A percentile compares a stretch with the other conserved stretches of the same genome.
These are phyloP conservation scores for Orthosia gracilis DNA, from an alignment of 2,888 invertebrate genomes.

Conservation along the genomic window DNA sequence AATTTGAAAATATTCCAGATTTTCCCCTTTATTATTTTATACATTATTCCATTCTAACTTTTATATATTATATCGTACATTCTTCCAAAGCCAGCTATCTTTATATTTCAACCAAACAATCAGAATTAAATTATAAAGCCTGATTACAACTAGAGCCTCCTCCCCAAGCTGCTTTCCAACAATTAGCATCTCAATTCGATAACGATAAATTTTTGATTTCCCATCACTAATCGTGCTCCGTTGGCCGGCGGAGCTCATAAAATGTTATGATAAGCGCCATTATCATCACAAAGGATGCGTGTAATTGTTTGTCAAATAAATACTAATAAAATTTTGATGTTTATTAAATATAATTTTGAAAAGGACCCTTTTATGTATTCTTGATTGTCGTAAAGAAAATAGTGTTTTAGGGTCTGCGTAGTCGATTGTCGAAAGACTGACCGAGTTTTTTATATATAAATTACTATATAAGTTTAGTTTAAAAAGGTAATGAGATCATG, in stretches of 20 bases:
- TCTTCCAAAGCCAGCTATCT: background rate
- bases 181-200: slow-evolving; percentile 14
- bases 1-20: background rate
- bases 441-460: slow-evolving; percentile 55
- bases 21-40: background rate
- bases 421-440: slow-evolving; percentile 47
- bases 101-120: background rate
- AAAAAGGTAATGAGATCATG: slow-evolving; percentile 22
- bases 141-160: background rate
- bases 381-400: slow-evolving; percentile 78
- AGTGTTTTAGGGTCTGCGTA: slow-evolving; percentile 68
- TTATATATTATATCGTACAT: background rate
- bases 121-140: background rate
- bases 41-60: too few relatives aligned
- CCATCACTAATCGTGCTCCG: slow-evolving; percentile 73
- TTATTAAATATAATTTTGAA: slow-evolving; percentile 89
- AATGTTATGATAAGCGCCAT: slow-evolving; percentile 88
- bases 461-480: slow-evolving; percentile 48
- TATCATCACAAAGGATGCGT: slow-evolving; percentile 90
- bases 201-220: slow-evolving; percentile 46
- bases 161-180: background rate
- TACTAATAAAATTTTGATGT: slow-evolving; percentile 89
- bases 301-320: slow-evolving; percentile 91
- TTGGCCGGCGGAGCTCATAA: slow-evolving; percentile 81
- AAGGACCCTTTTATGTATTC: slow-evolving; percentile 79